Evolutionary conservation across 1,140 invertebrate species (phyloP).

Genomic region (Heliconius hewitsoni): DNA sequence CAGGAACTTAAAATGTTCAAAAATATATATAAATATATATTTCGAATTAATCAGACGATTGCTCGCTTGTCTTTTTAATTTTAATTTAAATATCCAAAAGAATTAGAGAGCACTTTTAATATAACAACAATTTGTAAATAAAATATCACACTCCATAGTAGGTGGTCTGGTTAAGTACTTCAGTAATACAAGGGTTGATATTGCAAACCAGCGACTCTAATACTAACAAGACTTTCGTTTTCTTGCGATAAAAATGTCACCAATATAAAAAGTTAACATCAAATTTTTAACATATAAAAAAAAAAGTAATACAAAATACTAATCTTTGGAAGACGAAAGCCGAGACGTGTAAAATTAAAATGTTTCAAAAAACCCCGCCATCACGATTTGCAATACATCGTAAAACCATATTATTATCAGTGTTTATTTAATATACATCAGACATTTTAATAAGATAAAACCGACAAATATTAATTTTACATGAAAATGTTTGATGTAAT

Average conservation of each 20-base stretch:
- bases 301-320: constrained; percentile 29
- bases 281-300: constrained; percentile 27
- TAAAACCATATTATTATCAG: constrained; percentile 64
- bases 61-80: constrained; percentile 43
- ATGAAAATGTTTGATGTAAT: constrained; percentile 35
- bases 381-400: constrained; percentile 49
- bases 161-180: constrained; percentile 77
- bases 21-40: constrained; percentile 30
- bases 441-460: constrained; percentile 37
- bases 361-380: constrained; percentile 34
- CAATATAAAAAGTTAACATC: constrained; percentile 23
- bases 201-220: constrained; percentile 45
- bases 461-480: constrained; percentile 32
- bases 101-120: constrained; percentile 65
- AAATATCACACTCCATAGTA: constrained; percentile 76
- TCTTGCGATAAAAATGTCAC: constrained; percentile 15
- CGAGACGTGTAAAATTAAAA: constrained; percentile 29
- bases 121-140: constrained; percentile 61
- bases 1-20: constrained; percentile 52
- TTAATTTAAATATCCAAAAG: constrained; percentile 41
- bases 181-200: constrained; percentile 39
- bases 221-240: constrained; percentile 38
- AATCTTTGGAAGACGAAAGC: constrained; percentile 40
- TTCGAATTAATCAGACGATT: constrained; percentile 33
- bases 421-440: constrained; percentile 39